A percentile compares a stretch with the other conserved stretches of the same genome.
Conservation (phyloP, 1,140 invertebrate genomes). For the Diorhabda carinulata region DNA sequence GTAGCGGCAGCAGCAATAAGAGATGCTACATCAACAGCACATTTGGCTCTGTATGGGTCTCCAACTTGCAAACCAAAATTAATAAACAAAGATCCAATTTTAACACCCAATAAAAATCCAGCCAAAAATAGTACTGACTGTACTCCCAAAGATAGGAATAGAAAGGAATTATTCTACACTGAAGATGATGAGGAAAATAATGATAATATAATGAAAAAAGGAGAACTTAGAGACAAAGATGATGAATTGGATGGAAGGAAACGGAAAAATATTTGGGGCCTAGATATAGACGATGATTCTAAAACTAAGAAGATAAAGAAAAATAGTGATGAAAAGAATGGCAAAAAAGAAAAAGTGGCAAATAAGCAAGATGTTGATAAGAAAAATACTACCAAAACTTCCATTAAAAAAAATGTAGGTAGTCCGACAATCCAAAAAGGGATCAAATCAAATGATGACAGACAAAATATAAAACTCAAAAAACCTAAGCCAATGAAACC, state of each 20-base stretch:
- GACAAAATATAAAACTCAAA: slow-evolving; percentile 24
- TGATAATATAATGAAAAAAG: slow-evolving; percentile 53
- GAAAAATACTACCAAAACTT: slow-evolving; percentile 4
- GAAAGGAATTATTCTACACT: slow-evolving; percentile 52
- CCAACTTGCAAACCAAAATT: slow-evolving; percentile 30
- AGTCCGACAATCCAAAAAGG: slow-evolving; percentile 4
- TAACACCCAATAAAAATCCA: slow-evolving; percentile 3
- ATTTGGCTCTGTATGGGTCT: slow-evolving; percentile 22
- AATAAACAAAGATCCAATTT: slow-evolving; percentile 21
- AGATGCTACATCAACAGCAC: slow-evolving; percentile 35
- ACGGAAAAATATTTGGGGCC: slow-evolving; percentile 9
- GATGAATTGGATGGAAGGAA: background rate
- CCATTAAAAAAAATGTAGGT: background rate
- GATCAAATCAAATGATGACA: slow-evolving; percentile 7
- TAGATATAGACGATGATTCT: slow-evolving; percentile 9
- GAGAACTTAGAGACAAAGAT: slow-evolving; percentile 41
- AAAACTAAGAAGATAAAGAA: background rate
- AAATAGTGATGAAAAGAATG: slow-evolving; percentile 5
- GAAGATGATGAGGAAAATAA: slow-evolving; percentile 52
- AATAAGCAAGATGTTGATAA: slow-evolving; percentile 16
- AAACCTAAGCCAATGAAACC: slow-evolving; percentile 44
- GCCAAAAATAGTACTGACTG: slow-evolving; percentile 5
- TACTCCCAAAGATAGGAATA: slow-evolving; percentile 37
- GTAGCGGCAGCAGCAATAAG: slow-evolving; percentile 45
- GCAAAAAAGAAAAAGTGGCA: slow-evolving; percentile 20